phyloP scores from a whole-genome alignment of 2,113 vertebrate species.

The Anthoscopus minutus region DNA sequence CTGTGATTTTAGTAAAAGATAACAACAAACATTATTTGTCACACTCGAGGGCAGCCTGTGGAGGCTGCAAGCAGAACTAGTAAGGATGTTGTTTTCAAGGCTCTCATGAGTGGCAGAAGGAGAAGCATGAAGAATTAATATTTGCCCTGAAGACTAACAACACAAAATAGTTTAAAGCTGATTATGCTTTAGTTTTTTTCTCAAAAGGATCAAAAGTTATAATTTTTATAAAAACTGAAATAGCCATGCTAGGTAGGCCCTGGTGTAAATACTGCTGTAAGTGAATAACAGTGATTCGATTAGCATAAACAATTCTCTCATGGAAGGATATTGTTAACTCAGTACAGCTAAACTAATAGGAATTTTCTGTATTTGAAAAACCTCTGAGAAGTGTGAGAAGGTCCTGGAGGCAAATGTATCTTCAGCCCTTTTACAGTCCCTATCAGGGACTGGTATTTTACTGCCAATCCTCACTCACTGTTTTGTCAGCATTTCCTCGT shows the following conservation, averaged over 20 bases:
- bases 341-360: not conserved
- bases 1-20: not conserved
- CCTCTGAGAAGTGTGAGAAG: not conserved
- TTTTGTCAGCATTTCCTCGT: not conserved
- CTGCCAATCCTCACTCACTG: not conserved
- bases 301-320: not conserved
- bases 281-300: not conserved
- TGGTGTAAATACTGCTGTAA: not conserved
- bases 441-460: not conserved
- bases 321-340: not conserved
- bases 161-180: not conserved
- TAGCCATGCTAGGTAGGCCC: not conserved
- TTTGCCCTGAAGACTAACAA: not conserved
- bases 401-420: not conserved
- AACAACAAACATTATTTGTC: not conserved
- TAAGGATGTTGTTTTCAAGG: not conserved
- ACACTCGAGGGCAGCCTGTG: not conserved
- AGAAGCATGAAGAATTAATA: not conserved
- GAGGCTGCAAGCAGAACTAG: not conserved
- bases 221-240: not conserved
- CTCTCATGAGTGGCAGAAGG: not conserved
- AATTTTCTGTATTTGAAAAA: not conserved
- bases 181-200: not conserved
- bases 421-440: not conserved
- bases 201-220: not conserved